phyloP scores from a whole-genome alignment of 1,140 invertebrate species.

The Atopsyche davidsoni region DNA sequence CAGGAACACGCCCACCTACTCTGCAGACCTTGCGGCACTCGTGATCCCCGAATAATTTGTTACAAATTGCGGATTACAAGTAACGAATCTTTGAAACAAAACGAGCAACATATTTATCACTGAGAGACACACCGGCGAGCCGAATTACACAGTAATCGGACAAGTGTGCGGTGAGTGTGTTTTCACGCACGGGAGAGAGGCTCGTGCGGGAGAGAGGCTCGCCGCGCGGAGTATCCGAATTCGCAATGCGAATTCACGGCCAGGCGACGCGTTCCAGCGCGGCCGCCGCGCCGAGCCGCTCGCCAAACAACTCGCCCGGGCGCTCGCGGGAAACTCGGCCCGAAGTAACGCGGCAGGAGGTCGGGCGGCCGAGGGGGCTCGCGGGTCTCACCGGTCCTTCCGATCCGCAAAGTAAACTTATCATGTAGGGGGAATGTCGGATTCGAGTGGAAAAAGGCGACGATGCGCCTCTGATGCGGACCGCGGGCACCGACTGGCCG shows the following conservation, averaged over 20 bases:
- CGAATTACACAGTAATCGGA: not conserved
- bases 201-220: too few relatives aligned
- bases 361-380: not conserved
- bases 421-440: conserved; percentile 12
- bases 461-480: conserved; percentile 22
- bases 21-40: too few relatives aligned
- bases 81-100: conserved; percentile 1
- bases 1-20: too few relatives aligned
- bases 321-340: too few relatives aligned
- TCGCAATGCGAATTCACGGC: too few relatives aligned
- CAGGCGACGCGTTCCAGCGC: not conserved
- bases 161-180: not conserved
- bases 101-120: not conserved
- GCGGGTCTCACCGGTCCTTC: not conserved
- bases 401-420: conserved; percentile 11
- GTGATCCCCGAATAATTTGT: too few relatives aligned
- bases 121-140: not conserved
- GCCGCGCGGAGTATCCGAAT: too few relatives aligned
- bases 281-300: conserved; percentile 2
- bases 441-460: conserved; percentile 28
- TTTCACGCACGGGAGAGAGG: too few relatives aligned
- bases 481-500: conserved; percentile 29
- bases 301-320: conserved; percentile 7
- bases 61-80: not conserved
- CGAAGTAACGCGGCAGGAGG: not conserved